Conservation (phyloP, 2,888 invertebrate species). For the Hoplodrina ambigua region DNA sequence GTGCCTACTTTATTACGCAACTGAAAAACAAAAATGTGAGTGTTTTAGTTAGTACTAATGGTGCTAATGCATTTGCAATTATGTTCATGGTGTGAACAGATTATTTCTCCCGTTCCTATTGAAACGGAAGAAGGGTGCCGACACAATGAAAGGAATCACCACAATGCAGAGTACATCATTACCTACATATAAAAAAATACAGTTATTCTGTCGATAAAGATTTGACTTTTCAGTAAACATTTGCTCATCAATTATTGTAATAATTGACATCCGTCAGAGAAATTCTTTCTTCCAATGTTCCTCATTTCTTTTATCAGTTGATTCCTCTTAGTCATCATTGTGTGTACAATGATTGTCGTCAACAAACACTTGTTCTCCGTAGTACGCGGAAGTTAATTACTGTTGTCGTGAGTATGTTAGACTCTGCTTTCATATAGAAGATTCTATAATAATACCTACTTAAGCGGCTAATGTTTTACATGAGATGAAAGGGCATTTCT, state of each 20-base stretch:
- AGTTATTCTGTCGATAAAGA: constrained; percentile 8
- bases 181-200: background rate
- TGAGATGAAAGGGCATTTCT: too few species aligned
- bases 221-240: constrained; percentile 28
- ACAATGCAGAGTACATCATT: constrained; percentile 5
- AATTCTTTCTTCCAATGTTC: constrained; percentile 51
- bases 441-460: constrained; percentile 2
- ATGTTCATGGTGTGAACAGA: constrained; percentile 38
- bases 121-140: constrained; percentile 31
- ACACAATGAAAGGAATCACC: constrained; percentile 37
- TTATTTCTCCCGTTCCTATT: constrained; percentile 7
- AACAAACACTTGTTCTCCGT: constrained; percentile 55
- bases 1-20: too few species aligned
- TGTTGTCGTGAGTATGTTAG: constrained; percentile 34
- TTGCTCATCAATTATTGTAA: constrained; percentile 39
- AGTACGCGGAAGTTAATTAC: constrained; percentile 66
- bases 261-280: constrained; percentile 46
- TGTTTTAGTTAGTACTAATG: background rate
- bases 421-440: background rate
- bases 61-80: constrained; percentile 2
- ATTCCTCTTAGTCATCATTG: constrained; percentile 59
- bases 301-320: constrained; percentile 65
- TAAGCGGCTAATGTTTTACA: too few species aligned
- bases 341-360: constrained; percentile 58
- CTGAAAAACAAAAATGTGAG: background rate